These are phyloP conservation scores for Eilema depressum DNA, from an alignment of 2,888 invertebrate species.

Conservation along the genomic window DNA sequence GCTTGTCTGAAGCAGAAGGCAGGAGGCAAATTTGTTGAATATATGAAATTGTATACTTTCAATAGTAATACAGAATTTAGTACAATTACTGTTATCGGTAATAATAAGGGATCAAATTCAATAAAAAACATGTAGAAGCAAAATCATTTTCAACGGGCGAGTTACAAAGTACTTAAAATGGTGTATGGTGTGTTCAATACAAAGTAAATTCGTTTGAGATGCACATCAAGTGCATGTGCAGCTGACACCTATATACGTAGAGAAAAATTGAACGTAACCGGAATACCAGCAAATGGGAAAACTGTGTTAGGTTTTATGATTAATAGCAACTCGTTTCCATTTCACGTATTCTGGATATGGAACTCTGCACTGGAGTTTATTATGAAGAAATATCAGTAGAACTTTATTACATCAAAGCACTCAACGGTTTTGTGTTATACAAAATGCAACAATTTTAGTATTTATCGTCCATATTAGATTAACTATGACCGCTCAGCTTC, in stretches of 20 bases:
- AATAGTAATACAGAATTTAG: too few species aligned
- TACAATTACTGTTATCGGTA: too few species aligned
- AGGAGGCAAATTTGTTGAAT: too few species aligned
- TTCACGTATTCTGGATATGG: background rate
- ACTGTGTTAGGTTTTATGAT: slow-evolving; percentile 13
- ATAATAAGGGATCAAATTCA: too few species aligned
- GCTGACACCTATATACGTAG: background rate
- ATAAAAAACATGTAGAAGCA: background rate
- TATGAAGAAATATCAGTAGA: background rate
- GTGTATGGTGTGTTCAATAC: background rate
- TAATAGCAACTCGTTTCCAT: slow-evolving; percentile 3
- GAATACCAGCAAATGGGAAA: slow-evolving; percentile 9
- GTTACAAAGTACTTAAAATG: background rate
- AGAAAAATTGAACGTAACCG: slow-evolving; percentile 12
- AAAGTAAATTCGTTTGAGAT: background rate
- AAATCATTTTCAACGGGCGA: background rate
- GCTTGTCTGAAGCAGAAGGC: background rate
- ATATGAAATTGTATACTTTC: too few species aligned
- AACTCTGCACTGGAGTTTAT: background rate
- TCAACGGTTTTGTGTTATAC: background rate
- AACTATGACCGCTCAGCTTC: too few species aligned
- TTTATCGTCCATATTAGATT: too few species aligned
- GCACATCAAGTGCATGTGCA: background rate
- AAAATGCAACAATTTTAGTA: background rate
- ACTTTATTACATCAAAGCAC: background rate